These are phyloP conservation scores for Aptenodytes patagonicus DNA, from an alignment of 2,113 vertebrate species.

Conservation along the genomic window DNA sequence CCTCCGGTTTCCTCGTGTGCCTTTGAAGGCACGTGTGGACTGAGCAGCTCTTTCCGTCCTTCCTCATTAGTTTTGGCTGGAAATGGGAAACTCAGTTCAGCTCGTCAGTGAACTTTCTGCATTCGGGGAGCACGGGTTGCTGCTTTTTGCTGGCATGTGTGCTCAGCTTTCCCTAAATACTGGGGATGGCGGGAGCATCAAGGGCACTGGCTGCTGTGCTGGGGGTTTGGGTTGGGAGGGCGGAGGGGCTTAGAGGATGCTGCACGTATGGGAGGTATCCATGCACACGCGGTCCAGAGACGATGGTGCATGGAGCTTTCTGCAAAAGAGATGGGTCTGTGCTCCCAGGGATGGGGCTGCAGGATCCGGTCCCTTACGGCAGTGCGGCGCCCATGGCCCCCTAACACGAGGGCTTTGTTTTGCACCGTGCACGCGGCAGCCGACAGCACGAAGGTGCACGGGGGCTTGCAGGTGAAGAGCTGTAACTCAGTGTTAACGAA, in stretches of 20 bases:
- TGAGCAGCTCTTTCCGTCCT: neutral
- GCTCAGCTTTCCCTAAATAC: neutral
- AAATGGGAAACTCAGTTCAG: neutral
- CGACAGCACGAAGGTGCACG: rapidly evolving
- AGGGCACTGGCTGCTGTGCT: neutral
- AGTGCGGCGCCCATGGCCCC: rapidly evolving
- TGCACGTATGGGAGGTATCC: neutral
- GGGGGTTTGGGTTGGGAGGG: neutral
- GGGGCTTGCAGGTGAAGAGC: neutral
- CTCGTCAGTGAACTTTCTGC: neutral
- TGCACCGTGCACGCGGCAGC: rapidly evolving
- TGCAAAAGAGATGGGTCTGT: neutral
- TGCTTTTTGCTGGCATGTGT: neutral
- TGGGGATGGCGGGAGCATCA: neutral
- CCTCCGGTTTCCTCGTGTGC: neutral
- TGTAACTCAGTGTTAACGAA: neutral
- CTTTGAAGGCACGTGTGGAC: rapidly evolving
- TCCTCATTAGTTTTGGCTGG: neutral
- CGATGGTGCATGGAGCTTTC: neutral
- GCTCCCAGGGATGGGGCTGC: neutral
- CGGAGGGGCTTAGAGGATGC: neutral
- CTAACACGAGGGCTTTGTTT: neutral
- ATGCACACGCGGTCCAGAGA: rapidly evolving
- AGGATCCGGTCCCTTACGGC: neutral
- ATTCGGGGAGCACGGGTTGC: rapidly evolving